Base-by-base conservation (phyloP, 2,888 invertebrate genomes). In the Nemotelus pantherinus region DNA sequence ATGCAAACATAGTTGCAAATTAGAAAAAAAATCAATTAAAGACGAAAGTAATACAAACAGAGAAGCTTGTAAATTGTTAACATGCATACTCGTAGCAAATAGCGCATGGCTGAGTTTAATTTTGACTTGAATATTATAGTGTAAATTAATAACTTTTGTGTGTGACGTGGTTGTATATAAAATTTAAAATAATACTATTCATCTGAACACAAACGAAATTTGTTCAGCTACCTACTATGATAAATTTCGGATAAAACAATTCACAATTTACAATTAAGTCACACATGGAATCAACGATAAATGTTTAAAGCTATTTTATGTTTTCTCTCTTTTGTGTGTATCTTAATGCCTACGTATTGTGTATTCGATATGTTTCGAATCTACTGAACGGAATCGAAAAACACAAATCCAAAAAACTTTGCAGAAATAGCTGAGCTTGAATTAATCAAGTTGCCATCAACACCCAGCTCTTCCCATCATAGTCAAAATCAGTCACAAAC, bases 371-470 rank as follows among this genome's bases (percentile, higher is more conserved):
- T 9, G 10, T 70, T 70, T 55, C 70, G 55, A 70, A 70, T 9
- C 53, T 55, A 4, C 10, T n/a, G 25, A 48, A 48, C 41, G 68
- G 70, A 68, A 47, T 55, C 70, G 50, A 70, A 70, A 70, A 71
- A 41, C 39, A 48, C 48, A 68, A 68, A 67, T 47, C 65, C 50
- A 55, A 79, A 77, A 79, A 77, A 64, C 64, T 65, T 80, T 79
- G 71, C 80, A 82, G 82, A 82, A 80, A 81, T 81, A 50, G 76
- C 80, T 77, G 82, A 82, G 78, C 82, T 81, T 80, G 82, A 81
- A 76, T 60, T 82, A 80, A 79, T 80, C 58, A 79, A 80, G 70
- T 81, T 80, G 80, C 78, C 80, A 76, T 77, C 80, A 57, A 71
- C 79, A 79, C 74, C 76, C 70, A 76, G 70, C 70, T 79, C 76